Percentiles rank a stretch among this genome's conserved stretches.
Evolutionary conservation across 2,797 vertebrate species (phyloP).

Genomic region (Intellagama lesueurii): DNA sequence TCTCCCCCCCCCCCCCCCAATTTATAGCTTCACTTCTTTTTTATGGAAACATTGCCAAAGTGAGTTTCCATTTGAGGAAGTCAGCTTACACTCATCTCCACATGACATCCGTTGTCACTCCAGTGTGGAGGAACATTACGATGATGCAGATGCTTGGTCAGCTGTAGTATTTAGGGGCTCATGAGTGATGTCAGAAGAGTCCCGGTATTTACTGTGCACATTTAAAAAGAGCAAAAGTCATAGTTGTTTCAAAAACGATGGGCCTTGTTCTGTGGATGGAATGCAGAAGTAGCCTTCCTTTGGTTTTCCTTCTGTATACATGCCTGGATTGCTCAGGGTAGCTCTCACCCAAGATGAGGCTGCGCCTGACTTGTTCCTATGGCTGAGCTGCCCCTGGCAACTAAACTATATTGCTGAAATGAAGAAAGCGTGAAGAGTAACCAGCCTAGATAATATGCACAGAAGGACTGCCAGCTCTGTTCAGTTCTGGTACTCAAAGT

Average conservation of each 20-base stretch:
- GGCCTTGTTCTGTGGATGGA: background rate
- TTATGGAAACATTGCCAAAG: background rate
- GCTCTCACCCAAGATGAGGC: too few species aligned
- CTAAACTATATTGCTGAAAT: too few species aligned
- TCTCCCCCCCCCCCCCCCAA: too few species aligned
- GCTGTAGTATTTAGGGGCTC: slow-evolving; percentile 1
- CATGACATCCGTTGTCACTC: slow-evolving; percentile 16
- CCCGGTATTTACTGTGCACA: background rate
- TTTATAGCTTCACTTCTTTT: background rate
- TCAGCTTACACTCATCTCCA: background rate
- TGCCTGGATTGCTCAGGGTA: too few species aligned
- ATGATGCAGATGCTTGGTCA: background rate
- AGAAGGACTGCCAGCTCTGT: too few species aligned
- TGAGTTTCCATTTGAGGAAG: slow-evolving; percentile 17
- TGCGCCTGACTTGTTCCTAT: too few species aligned
- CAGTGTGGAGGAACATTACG: background rate
- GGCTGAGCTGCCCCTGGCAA: too few species aligned
- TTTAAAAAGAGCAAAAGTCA: background rate
- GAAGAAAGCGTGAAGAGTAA: too few species aligned
- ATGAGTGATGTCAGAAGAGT: background rate
- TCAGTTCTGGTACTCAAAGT: too few species aligned
- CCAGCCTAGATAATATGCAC: too few species aligned
- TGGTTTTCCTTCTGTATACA: background rate
- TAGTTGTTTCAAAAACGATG: background rate
- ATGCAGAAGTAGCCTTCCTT: background rate